Evolutionary conservation across 2,797 vertebrate genomes (phyloP).

Genomic region (Channa striata): DNA sequence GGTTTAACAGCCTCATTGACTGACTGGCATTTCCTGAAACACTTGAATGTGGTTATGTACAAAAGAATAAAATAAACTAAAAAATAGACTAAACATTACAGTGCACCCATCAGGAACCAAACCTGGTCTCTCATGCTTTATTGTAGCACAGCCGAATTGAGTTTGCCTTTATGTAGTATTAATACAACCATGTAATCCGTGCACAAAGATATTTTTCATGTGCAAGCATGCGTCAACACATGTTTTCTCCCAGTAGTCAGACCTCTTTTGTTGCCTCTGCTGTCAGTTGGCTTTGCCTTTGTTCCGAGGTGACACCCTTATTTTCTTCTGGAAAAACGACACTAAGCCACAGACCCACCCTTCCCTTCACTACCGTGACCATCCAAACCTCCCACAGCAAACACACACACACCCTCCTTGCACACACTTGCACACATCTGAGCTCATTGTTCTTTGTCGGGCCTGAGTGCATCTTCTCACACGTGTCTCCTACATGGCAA

Average conservation of each 20-base stretch:
- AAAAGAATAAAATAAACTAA: background rate
- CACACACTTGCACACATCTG: conserved; percentile 25
- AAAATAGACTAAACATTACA: background rate
- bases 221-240: conserved; percentile 3
- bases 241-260: background rate
- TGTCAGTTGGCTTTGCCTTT: conserved; percentile 61
- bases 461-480: conserved; percentile 18
- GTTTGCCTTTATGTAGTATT: background rate
- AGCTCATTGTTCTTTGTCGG: conserved; percentile 21
- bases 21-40: background rate
- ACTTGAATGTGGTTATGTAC: background rate
- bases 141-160: background rate
- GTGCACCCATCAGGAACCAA: background rate
- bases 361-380: conserved; percentile 40
- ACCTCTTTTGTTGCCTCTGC: conserved; percentile 35
- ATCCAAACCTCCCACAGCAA: conserved; percentile 48
- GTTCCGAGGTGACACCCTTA: conserved; percentile 65
- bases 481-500: background rate
- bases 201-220: background rate
- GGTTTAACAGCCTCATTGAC: too few relatives aligned
- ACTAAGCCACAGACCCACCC: conserved; percentile 42
- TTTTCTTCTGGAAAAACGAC: conserved; percentile 63
- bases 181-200: background rate
- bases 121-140: background rate
- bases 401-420: conserved; percentile 40